These are phyloP conservation scores for Podarcis muralis DNA, from an alignment of 2,113 vertebrate genomes.

Conservation along the genomic window DNA sequence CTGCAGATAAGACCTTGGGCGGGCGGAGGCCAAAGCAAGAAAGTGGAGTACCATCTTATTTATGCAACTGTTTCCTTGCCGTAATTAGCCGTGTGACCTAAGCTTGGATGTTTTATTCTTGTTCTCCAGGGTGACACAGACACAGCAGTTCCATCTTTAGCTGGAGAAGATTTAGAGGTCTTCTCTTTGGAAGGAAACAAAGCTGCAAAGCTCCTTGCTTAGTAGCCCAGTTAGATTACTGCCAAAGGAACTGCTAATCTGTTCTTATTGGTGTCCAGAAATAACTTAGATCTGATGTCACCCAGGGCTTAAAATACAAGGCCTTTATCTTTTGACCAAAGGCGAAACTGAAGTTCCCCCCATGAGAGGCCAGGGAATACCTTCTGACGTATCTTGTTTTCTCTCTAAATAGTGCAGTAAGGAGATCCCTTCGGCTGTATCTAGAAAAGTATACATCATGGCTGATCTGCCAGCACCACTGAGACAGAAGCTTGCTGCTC, in stretches of 20 bases:
- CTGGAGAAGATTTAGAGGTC: slow-evolving; percentile 22
- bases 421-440: not conserved
- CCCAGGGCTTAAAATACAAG: slow-evolving; percentile 52
- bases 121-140: not conserved
- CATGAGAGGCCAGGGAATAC: not conserved
- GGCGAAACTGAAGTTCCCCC: not conserved
- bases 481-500: slow-evolving; percentile 6
- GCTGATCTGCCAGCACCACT: not conserved
- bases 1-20: not conserved
- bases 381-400: not conserved
- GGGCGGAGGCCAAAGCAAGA: slow-evolving; percentile 6
- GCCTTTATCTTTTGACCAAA: not conserved
- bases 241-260: slow-evolving; percentile 51
- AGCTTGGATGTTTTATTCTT: slow-evolving; percentile 9
- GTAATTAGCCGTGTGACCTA: slow-evolving; percentile 35
- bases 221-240: slow-evolving; percentile 50
- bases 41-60: not conserved
- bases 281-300: slow-evolving; percentile 50
- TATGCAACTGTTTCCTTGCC: not conserved
- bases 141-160: slow-evolving; percentile 10
- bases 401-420: not conserved
- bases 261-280: slow-evolving; percentile 45
- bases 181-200: slow-evolving; percentile 41
- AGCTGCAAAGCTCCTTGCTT: slow-evolving; percentile 52
- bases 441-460: not conserved